These are phyloP conservation scores for Papilio demoleus DNA, from an alignment of 2,888 invertebrate genomes.

Conservation along the genomic window DNA sequence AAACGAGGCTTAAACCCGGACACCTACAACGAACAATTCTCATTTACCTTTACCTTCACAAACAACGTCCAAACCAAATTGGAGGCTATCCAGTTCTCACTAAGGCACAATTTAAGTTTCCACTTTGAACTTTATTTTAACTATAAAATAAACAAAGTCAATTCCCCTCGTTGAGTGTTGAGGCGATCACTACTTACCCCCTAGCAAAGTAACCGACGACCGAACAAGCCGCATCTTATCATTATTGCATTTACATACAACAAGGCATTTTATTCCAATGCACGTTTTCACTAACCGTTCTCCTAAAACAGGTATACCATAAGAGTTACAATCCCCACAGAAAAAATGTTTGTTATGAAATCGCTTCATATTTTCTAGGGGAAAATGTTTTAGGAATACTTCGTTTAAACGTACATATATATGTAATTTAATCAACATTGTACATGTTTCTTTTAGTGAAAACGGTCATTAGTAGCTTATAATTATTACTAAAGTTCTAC, in stretches of 20 bases:
- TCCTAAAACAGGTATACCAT: too few relatives aligned
- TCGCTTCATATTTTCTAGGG: too few relatives aligned
- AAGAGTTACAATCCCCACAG: too few relatives aligned
- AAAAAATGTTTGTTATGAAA: too few relatives aligned
- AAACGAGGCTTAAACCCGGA: slow-evolving; percentile 38
- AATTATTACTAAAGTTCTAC: slow-evolving; percentile 24
- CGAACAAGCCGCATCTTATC: slow-evolving; percentile 30
- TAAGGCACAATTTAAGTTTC: slow-evolving; percentile 82
- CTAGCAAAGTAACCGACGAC: slow-evolving; percentile 45
- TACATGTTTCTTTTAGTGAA: background rate
- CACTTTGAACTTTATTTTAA: slow-evolving; percentile 79
- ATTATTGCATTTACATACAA: slow-evolving; percentile 31
- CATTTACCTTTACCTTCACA: too few relatives aligned
- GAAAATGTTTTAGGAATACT: background rate
- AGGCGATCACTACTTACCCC: slow-evolving; percentile 47
- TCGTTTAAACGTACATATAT: background rate
- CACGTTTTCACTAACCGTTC: slow-evolving; percentile 5
- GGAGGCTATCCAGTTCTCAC: slow-evolving; percentile 72
- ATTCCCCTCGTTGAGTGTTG: slow-evolving; percentile 58
- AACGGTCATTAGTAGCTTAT: slow-evolving; percentile 20
- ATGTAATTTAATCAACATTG: background rate
- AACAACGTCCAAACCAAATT: slow-evolving; percentile 64
- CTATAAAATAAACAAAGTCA: slow-evolving; percentile 74
- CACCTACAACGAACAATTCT: slow-evolving; percentile 10
- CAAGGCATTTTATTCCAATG: slow-evolving; percentile 35